Base-by-base conservation (phyloP, 2,797 vertebrate genomes). In the Decapterus maruadsi region DNA sequence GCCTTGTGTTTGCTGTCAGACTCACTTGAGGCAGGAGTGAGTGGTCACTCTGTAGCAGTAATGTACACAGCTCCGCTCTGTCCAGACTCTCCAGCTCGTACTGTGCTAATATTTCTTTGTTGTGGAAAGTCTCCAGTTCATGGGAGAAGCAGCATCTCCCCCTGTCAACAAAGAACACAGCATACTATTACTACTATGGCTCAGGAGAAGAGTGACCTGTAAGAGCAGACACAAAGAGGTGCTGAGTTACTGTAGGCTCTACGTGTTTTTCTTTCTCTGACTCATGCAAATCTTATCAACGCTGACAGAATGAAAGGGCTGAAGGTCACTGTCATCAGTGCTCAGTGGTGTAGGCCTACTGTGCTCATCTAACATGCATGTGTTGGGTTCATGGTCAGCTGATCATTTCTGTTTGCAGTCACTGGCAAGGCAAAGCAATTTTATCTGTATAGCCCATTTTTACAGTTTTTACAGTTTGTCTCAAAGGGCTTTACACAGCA, bases 21-120 rank as follows among this genome's bases (percentile, higher is more conserved):
- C 90, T 81, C 58, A 95, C 95, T 0, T 50, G 8, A 6, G 95
- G 95, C 36, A 95, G 84, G 1, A 95, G 45, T 0, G 29, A 16
- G 55, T 1, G 0, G 76, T 95, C 94, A 22, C 80, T 94, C 90
- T 95, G 95, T 55, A 96, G 73, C 46, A 96, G 83, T 72, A 96
- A 73, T 0, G 75, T 80, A 53, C 91, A 85, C 51, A 96, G 89
- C 72, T 95, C 92, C 0, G 11, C 6, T 31, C 31, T 55, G 81
- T 80, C 86, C 79, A 96, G 91, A 2, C 36, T 22, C 34, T 89
- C 68, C 77, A 95, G 82, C 0, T 50, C 61, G 0, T 93, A 83
- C 16, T 66, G 42, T 0, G 0, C 38, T 46, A 94, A 74, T 1
- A 90, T 2, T 12, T 0, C 8, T 1, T 5, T 4, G 19, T 95